Conservation (phyloP, 1,140 invertebrate species). For the Cyclina sinensis region DNA sequence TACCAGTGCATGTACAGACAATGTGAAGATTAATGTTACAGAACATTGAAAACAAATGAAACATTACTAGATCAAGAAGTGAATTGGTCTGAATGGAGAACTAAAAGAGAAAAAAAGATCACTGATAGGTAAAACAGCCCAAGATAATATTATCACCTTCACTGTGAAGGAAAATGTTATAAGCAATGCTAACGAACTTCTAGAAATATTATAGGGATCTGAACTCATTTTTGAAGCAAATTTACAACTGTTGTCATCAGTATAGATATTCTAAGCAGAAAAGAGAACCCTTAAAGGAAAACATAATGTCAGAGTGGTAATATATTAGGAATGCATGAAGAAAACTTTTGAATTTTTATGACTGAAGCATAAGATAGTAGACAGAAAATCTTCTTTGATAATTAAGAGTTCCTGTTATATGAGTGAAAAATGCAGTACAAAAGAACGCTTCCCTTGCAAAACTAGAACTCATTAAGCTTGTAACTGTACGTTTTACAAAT, state of each 20-base stretch:
- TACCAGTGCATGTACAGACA: conserved; percentile 15
- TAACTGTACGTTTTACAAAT: too few relatives aligned
- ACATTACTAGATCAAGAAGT: not conserved
- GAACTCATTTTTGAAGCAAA: too few relatives aligned
- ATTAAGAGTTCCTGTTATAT: too few relatives aligned
- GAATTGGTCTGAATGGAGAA: not conserved
- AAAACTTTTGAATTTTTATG: too few relatives aligned
- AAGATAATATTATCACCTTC: not conserved
- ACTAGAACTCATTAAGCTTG: too few relatives aligned
- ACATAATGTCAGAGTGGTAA: too few relatives aligned
- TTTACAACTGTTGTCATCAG: not conserved
- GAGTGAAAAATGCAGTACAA: too few relatives aligned
- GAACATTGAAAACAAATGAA: not conserved
- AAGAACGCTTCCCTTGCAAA: too few relatives aligned
- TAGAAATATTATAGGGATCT: too few relatives aligned
- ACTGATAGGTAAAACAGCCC: not conserved
- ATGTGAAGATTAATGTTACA: not conserved
- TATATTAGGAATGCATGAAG: too few relatives aligned
- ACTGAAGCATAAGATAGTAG: too few relatives aligned
- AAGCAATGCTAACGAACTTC: not conserved
- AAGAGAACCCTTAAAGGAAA: not conserved
- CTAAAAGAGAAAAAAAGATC: not conserved
- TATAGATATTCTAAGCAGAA: not conserved
- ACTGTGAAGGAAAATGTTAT: conserved; percentile 23
- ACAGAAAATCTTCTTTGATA: too few relatives aligned